Evolutionary conservation across 2,797 vertebrate species (phyloP), one percentile per base, ranked within the genome.

Genomic region (Tolypeutes matacus): DNA sequence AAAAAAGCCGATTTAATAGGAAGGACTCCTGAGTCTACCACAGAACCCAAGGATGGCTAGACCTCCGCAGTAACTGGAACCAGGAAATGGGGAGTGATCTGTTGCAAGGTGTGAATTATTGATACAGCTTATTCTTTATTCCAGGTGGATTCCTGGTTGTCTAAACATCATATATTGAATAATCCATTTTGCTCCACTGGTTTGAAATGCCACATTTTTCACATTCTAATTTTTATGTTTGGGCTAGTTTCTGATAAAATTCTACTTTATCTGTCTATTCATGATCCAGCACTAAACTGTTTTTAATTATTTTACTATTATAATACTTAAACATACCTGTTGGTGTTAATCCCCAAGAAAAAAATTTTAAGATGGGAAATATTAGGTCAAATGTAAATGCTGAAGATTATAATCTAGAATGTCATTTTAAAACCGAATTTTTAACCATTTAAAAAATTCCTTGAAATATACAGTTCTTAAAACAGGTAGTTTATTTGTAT

Each of bases 381-480:
- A 18, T 94, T 49, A 69, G 34, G 27, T 46, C 31, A 53, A 34
- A 27, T 49, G 21, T 49, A 70, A 90, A 42, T 65, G 42, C 60
- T 58, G 56, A 93, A 46, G 70, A 39, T 69, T 39, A 34, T 67
- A 60, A 83, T 56, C 25, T 86, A 78, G 42, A 83, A 58, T 27
- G 76, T 69, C 3, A 51, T 81, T 91, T 86, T 21, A 75, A 85
- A 73, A 73, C 39, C 36, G 23, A 53, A 73, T 25, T 67, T 58
- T 86, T 25, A 65, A 53, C 58, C 69, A 76, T 46, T 80, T 91
- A 91, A 67, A 93, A 60, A 88, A 58, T 25, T n/a, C 51, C 84
- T 27, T 58, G 23, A 80, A 69, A 84, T 70, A 31, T 31, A 75
- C 1, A 56, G 53, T 56, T 75, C 51, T 88, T 91, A n/a, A 83